Conservation (phyloP, 2,113 vertebrate genomes). For the Oxygymnocypris stewartii region DNA sequence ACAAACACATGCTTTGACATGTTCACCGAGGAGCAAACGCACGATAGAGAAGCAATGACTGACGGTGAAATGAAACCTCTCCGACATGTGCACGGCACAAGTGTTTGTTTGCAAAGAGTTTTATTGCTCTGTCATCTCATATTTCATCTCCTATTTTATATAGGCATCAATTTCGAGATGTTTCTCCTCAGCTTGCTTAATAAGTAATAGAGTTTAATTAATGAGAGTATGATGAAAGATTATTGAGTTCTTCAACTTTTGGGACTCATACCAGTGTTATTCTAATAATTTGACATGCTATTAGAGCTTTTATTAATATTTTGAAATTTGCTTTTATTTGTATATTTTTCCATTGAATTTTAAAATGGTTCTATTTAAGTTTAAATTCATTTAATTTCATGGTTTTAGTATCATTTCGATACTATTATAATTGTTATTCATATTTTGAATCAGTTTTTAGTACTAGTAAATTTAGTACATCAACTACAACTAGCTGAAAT, state of each 20-base stretch:
- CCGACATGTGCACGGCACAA: not conserved
- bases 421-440: no score
- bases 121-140: not conserved
- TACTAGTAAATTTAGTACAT: no score
- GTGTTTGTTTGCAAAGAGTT: not conserved
- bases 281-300: not conserved
- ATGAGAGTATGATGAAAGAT: not conserved
- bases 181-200: not conserved
- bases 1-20: constrained; percentile 35
- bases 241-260: not conserved
- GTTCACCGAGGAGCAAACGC: not conserved
- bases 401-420: no score
- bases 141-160: not conserved
- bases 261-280: not conserved
- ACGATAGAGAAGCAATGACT: not conserved
- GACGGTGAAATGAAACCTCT: not conserved
- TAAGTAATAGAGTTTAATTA: not conserved
- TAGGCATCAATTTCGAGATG: not conserved
- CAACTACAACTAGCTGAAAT: no score
- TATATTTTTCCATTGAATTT: not conserved
- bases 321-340: not conserved
- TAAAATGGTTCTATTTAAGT: no score
- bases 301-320: not conserved
- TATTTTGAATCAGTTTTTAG: no score
- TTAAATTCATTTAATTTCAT: no score